Evolutionary conservation across 2,113 vertebrate species (phyloP), one percentile per base, ranked within the genome.

Genomic region (Mola mola): DNA sequence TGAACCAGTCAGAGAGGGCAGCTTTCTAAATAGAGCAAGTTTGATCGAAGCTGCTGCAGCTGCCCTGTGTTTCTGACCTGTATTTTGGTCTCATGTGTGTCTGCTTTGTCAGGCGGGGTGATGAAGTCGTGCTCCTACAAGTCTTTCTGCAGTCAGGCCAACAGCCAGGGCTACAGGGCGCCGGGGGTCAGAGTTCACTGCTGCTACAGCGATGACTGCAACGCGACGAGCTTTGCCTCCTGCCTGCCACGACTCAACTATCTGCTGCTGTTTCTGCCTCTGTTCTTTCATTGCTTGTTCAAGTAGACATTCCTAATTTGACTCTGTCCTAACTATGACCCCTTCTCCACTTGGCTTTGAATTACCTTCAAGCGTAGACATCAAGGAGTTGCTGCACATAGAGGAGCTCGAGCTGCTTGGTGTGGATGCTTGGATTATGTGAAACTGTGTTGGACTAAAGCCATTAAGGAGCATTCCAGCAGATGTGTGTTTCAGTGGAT

Each of bases 101-200:
- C n/a, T n/a, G n/a, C n/a, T n/a, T 52, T 79, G 63, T 67, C 68
- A 96, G 95, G 90, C 81, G 94, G 94, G 0, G 88, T 96, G 43
- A 94, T 95, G 92, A 96, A 96, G 89, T 94, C 95, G 3, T 96
- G 95, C 66, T 95, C 94, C 6, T 96, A 93, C 89, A 92, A 89
- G 80, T 94, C 95, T 16, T 96, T 96, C 84, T 96, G 94, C 34
- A 95, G 93, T 72, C 93, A 93, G 69, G 94, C 94, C 0, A 82
- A 84, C 91, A 92, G 91, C 53, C 94, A 94, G 22, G 92, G 93
- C 4, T 89, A 93, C 72, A 79, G 90, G 34, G 89, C 91, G 0
- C 93, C 93, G 0, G 94, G 95, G 0, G 90, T 95, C 59, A 93
- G 72, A 38, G 88, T 95, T 55, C 89, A 94, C 71, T 96, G 95